Conservation (phyloP, 2,797 vertebrate species). For the Champsocephalus gunnari region DNA sequence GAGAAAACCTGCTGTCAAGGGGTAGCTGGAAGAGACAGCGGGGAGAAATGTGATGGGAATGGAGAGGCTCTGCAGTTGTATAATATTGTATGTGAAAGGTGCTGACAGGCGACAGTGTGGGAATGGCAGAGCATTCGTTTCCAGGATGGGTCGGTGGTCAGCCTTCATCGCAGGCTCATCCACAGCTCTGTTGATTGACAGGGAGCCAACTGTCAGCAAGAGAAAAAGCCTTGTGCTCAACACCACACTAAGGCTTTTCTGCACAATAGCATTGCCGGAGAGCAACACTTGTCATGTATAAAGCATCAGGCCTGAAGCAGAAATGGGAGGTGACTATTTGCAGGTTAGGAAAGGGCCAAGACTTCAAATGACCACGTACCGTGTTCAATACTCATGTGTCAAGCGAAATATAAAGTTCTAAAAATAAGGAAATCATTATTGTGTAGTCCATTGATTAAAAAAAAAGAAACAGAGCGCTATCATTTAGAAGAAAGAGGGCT, state of each 20-base stretch:
- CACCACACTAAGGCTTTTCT: conserved; percentile 17
- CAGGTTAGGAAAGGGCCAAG: not conserved
- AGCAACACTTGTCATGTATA: conserved; percentile 6
- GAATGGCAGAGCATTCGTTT: conserved; percentile 62
- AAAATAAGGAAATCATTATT: not conserved
- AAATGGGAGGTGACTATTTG: not conserved
- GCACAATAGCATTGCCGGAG: conserved; percentile 12
- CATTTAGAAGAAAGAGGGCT: not conserved
- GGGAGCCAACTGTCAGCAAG: conserved; percentile 62
- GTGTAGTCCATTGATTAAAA: not conserved
- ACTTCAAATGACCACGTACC: not conserved
- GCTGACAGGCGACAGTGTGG: conserved; percentile 70
- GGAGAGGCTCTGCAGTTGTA: conserved; percentile 59
- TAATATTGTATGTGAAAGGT: conserved; percentile 71
- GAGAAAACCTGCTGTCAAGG: conserved; percentile 60
- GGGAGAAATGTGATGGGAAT: conserved; percentile 54
- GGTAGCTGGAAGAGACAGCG: conserved; percentile 52
- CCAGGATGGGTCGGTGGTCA: conserved; percentile 64
- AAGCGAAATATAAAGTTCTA: not conserved
- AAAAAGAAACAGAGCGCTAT: not conserved
- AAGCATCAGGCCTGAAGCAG: not conserved
- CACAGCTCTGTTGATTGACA: conserved; percentile 69
- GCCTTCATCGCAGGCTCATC: conserved; percentile 57
- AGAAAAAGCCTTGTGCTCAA: conserved; percentile 51
- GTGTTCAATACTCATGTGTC: not conserved